Percentiles rank a stretch among this genome's conserved stretches.
Evolutionary conservation across 2,797 vertebrate genomes (phyloP).

Genomic region (Enteromius radiatus): DNA sequence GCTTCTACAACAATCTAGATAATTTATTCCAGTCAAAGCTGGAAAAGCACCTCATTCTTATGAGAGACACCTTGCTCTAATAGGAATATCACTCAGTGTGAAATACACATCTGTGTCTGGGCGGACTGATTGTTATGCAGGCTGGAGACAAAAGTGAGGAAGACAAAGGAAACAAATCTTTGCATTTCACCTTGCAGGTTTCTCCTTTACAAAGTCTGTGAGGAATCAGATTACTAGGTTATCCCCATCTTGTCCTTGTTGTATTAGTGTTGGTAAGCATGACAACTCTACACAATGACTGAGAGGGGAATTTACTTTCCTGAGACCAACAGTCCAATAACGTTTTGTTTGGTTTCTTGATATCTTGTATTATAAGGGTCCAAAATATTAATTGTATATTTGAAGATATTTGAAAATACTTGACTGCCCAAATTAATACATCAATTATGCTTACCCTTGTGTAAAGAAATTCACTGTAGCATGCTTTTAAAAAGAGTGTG

Average conservation of each 20-base stretch:
- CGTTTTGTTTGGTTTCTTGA: conserved; percentile 8
- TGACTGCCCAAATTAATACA: background rate
- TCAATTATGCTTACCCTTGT: background rate
- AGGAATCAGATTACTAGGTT: conserved; percentile 1
- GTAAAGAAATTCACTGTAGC: background rate
- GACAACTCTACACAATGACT: conserved; percentile 7
- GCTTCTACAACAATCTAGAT: conserved; percentile 4
- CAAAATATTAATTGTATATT: background rate
- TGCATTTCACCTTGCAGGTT: conserved; percentile 17
- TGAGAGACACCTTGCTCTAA: conserved; percentile 15
- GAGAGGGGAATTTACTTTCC: background rate
- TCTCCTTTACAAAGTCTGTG: conserved; percentile 10
- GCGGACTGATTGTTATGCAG: conserved; percentile 21
- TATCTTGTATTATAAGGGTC: background rate
- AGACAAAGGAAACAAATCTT: conserved; percentile 30
- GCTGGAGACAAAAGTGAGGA: background rate
- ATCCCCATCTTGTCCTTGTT: conserved; percentile 21
- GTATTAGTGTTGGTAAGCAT: conserved; percentile 9
- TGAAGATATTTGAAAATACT: background rate
- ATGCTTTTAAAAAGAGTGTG: background rate
- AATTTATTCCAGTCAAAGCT: conserved; percentile 30
- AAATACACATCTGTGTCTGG: conserved; percentile 27
- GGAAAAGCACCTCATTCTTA: conserved; percentile 21
- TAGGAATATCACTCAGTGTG: conserved; percentile 29
- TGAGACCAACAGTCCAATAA: background rate